Evolutionary conservation across 2,113 vertebrate species (phyloP).

Genomic region (Morone saxatilis): DNA sequence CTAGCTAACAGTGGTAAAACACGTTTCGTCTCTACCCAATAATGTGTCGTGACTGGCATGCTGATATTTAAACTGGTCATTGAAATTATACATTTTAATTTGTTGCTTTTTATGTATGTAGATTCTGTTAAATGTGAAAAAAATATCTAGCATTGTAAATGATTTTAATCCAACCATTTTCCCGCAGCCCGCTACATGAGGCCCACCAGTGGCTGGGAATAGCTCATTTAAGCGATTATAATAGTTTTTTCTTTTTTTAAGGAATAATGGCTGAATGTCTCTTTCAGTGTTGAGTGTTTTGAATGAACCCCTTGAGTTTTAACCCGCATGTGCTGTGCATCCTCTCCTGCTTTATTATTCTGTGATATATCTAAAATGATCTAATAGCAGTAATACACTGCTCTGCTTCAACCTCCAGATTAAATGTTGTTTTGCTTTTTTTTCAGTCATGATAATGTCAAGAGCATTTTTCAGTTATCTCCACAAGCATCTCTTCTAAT

Average conservation of each 20-base stretch:
- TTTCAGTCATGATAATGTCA: constrained; percentile 16
- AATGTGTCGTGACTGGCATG: too few species aligned
- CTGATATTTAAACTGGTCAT: too few species aligned
- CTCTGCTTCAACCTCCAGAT: background rate
- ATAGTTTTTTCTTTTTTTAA: background rate
- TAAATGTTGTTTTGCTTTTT: constrained; percentile 14
- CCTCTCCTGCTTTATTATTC: background rate
- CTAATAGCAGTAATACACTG: background rate
- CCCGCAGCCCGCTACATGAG: too few species aligned
- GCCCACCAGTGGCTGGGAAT: too few species aligned
- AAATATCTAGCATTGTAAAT: too few species aligned
- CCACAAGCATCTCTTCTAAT: background rate
- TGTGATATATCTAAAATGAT: background rate
- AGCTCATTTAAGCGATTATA: background rate
- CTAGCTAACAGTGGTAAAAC: too few species aligned
- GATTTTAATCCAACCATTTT: too few species aligned
- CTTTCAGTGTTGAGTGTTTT: background rate
- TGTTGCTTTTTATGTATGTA: too few species aligned
- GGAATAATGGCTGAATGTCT: background rate
- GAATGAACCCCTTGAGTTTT: constrained; percentile 16
- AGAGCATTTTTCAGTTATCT: constrained; percentile 11
- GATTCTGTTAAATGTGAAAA: too few species aligned
- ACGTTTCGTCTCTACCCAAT: too few species aligned
- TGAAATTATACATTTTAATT: too few species aligned
- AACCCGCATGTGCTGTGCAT: constrained; percentile 13